Evolutionary conservation across 2,113 vertebrate species (phyloP).

Genomic region (Oryctolagus cuniculus): DNA sequence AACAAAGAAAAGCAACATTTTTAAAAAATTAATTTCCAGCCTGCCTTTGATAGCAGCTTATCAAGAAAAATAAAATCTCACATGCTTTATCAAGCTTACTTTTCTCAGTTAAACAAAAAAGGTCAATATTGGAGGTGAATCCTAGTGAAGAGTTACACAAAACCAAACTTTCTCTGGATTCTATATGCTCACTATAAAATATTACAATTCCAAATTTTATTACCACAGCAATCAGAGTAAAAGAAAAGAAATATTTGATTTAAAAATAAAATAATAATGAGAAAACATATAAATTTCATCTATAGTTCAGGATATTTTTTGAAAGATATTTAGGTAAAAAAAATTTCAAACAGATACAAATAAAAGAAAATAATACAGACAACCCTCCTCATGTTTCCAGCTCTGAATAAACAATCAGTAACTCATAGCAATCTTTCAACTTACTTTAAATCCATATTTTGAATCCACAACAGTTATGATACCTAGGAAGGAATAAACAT

Average conservation of each 20-base stretch:
- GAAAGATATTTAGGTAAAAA: constrained; percentile 49
- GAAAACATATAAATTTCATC: not conserved
- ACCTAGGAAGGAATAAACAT: constrained; percentile 88
- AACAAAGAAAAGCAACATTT: constrained; percentile 34
- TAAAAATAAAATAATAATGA: constrained; percentile 56
- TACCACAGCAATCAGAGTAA: not conserved
- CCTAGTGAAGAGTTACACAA: not conserved
- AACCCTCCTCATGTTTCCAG: not conserved
- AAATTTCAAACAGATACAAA: constrained; percentile 36
- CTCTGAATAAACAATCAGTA: constrained; percentile 53
- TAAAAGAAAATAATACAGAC: not conserved
- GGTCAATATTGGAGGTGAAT: not conserved
- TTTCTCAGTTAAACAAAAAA: constrained; percentile 37
- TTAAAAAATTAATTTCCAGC: not conserved
- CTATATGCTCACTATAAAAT: constrained; percentile 44
- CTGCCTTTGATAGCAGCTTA: constrained; percentile 41
- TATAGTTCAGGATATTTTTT: not conserved
- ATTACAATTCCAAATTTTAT: constrained; percentile 47
- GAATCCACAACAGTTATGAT: constrained; percentile 97
- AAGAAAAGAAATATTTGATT: constrained; percentile 35
- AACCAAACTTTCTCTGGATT: constrained; percentile 11
- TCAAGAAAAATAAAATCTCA: constrained; percentile 33
- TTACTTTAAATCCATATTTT: constrained; percentile 95
- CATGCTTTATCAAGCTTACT: constrained; percentile 29
- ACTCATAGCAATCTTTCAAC: constrained; percentile 52